A percentile compares a stretch with the other conserved stretches of the same genome.
phyloP scores from a whole-genome alignment of 30 jellyfish, hydroid and myxozoan genomes.

The Aurelia sp. region DNA sequence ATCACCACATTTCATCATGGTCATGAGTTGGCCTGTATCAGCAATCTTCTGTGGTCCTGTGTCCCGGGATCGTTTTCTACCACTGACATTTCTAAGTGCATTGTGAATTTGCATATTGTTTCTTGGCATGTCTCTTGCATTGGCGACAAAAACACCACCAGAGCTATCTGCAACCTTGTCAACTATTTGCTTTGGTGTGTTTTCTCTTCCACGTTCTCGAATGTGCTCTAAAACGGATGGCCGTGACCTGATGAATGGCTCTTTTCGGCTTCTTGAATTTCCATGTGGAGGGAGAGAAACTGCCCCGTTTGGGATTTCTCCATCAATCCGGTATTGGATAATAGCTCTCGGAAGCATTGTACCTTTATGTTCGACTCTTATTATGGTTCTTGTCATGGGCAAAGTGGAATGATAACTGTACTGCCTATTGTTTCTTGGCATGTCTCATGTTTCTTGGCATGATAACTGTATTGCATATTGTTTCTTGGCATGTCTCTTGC shows the following conservation, averaged over 20 bases:
- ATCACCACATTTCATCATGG: slow-evolving; percentile 24
- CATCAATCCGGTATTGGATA: slow-evolving; percentile 2
- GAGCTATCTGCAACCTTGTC: slow-evolving; percentile 7
- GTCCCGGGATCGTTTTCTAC: slow-evolving; percentile 7
- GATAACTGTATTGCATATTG: too few species aligned
- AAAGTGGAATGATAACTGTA: slow-evolving; percentile 27
- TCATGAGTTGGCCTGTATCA: slow-evolving; percentile 4
- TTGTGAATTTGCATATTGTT: slow-evolving; percentile 10
- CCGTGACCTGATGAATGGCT: slow-evolving; percentile 22
- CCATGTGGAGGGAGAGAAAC: slow-evolving; percentile 25
- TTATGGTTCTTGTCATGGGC: slow-evolving; percentile 19
- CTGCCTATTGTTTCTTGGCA: too few species aligned
- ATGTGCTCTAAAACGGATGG: background rate
- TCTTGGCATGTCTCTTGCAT: slow-evolving; percentile 31
- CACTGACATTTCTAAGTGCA: slow-evolving; percentile 21
- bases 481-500: slow-evolving; percentile 24
- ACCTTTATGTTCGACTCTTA: slow-evolving; percentile 1
- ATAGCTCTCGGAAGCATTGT: background rate
- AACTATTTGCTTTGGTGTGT: slow-evolving; percentile 11
- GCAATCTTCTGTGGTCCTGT: slow-evolving; percentile 18
- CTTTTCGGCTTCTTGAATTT: slow-evolving; percentile 5
- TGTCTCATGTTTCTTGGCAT: too few species aligned
- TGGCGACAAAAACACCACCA: background rate
- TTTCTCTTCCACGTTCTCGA: slow-evolving; percentile 15
- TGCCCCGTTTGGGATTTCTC: slow-evolving; percentile 12